Conservation (phyloP, 92 coral and sea anemone species). For the Epizoanthus scotinus region DNA sequence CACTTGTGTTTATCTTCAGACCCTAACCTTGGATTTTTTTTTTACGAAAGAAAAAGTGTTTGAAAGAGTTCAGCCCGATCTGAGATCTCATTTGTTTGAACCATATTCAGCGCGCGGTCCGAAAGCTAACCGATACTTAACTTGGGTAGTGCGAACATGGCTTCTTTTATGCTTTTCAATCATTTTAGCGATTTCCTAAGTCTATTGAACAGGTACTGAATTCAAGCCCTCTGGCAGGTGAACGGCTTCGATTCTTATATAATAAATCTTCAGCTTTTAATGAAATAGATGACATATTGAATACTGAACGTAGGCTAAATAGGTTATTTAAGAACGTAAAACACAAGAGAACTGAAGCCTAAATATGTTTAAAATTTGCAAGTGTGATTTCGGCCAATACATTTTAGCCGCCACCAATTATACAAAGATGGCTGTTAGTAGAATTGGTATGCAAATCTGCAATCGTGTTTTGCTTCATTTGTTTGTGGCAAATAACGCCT, state of each 20-base stretch:
- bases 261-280: slow-evolving; percentile 16
- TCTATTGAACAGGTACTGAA: slow-evolving; percentile 27
- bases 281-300: background rate
- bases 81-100: background rate
- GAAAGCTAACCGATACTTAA: background rate
- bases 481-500: slow-evolving; percentile 32
- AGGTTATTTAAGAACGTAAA: background rate
- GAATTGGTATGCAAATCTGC: slow-evolving; percentile 30
- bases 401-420: slow-evolving; percentile 16
- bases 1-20: background rate
- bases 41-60: background rate
- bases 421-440: background rate
- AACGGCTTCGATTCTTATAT: slow-evolving; percentile 6
- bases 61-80: background rate
- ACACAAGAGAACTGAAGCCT: background rate
- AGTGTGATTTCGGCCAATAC: slow-evolving; percentile 1
- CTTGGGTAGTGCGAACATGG: background rate
- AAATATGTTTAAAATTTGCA: background rate
- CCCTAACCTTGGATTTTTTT: background rate
- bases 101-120: background rate
- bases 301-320: background rate
- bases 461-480: slow-evolving; percentile 20
- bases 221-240: slow-evolving; percentile 36
- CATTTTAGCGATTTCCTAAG: background rate
- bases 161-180: background rate